phyloP scores from a whole-genome alignment of 1,140 invertebrate genomes.

The Maniola jurtina region DNA sequence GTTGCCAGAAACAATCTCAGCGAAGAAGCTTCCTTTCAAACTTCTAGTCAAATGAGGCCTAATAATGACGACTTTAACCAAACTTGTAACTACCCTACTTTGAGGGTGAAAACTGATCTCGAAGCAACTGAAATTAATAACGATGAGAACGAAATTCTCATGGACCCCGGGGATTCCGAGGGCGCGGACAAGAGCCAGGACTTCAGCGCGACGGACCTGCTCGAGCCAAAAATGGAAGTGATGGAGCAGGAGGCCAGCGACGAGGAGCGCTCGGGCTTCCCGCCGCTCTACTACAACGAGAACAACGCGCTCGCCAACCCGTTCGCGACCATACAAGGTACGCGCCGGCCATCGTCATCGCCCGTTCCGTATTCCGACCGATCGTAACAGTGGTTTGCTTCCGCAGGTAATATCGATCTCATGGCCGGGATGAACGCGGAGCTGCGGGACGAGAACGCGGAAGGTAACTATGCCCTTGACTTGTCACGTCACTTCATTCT shows the following conservation, averaged over 20 bases:
- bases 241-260: conserved; percentile 74
- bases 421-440: conserved; percentile 67
- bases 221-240: conserved; percentile 76
- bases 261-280: conserved; percentile 66
- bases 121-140: conserved; percentile 73
- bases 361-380: not conserved
- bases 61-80: conserved; percentile 77
- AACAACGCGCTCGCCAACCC: conserved; percentile 70
- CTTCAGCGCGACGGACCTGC: conserved; percentile 64
- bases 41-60: conserved; percentile 78
- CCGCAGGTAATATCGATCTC: conserved; percentile 70
- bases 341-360: not conserved
- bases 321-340: conserved; percentile 70
- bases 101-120: conserved; percentile 78
- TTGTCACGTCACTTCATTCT: conserved; percentile 63
- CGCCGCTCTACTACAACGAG: conserved; percentile 65
- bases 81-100: conserved; percentile 67
- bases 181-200: conserved; percentile 65
- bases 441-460: conserved; percentile 64
- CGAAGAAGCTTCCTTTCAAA: conserved; percentile 76
- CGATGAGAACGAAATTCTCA: conserved; percentile 69
- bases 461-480: conserved; percentile 61
- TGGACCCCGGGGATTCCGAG: conserved; percentile 69
- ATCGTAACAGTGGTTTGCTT: conserved; percentile 4
- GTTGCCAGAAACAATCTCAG: conserved; percentile 77